Base-by-base conservation (phyloP, 2,797 vertebrate genomes). In the Pampus argenteus region DNA sequence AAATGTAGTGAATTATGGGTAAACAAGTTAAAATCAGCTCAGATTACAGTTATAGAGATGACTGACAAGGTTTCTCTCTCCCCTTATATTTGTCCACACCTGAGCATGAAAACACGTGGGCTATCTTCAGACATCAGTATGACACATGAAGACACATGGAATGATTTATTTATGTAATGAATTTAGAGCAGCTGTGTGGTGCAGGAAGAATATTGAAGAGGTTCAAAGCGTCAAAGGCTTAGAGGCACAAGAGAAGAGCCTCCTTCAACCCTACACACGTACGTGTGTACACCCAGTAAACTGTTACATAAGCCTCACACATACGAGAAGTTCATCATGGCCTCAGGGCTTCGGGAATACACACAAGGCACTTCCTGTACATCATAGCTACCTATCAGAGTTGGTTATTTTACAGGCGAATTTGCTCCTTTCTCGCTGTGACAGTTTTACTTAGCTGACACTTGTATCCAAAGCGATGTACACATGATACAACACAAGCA, bases 151-250 rank as follows among this genome's bases (percentile, higher is more conserved):
- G 65, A 79, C 62, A 59, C 55, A 40, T 10, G 0, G 20, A 66
- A 50, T 74, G 45, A 82, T 86, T 82, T 75, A 74, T 78, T 79
- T 52, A 76, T 79, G 42, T 71, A 59, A 74, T 79, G 75, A 81
- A 61, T 84, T 78, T 38, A 42, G 42, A 78, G 54, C 48, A 76
- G 68, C 48, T 20, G 74, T 61, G 26, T 71, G 55, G 42, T 61
- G 28, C 40, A 42, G 74, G 38, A 26, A 54, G 14, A 67, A 20
- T 57, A 69, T 40, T 42, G 13, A 26, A 22, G 64, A 60, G 38
- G 66, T 80, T 74, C 17, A 65, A 73, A 57, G 40, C 15, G 57
- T 79, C 63, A 71, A 59, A 52, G 36, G 10, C 17, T 72, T 45
- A 28, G 68, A 29, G 28, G 52, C 55, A 48, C 22, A 70, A 65